phyloP scores from a whole-genome alignment of 2,888 invertebrate species.

The Toxonevra muliebris region DNA sequence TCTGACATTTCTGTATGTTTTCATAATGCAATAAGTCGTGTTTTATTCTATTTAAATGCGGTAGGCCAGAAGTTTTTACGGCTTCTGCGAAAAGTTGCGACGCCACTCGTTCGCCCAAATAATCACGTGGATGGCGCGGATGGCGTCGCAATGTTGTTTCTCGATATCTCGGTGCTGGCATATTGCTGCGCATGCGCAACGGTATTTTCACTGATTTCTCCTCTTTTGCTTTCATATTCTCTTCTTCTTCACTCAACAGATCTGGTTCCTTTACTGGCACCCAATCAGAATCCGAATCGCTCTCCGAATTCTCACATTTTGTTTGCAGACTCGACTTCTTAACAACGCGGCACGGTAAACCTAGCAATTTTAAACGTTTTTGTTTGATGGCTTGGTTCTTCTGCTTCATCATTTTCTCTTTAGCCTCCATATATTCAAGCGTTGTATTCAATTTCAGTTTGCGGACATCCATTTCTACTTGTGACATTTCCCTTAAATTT shows the following conservation, averaged over 20 bases:
- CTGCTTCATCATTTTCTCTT: constrained; percentile 41
- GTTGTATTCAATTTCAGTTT: constrained; percentile 48
- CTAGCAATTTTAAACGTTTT: constrained; percentile 50
- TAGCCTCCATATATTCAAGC: constrained; percentile 49
- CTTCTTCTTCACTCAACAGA: background rate
- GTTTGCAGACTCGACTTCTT: constrained; percentile 45
- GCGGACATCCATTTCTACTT: constrained; percentile 37
- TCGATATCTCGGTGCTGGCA: constrained; percentile 59
- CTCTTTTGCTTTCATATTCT: background rate
- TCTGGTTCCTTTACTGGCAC: constrained; percentile 50
- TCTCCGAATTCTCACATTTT: constrained; percentile 48
- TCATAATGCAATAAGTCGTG: constrained; percentile 45
- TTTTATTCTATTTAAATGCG: constrained; percentile 48
- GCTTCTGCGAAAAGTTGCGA: constrained; percentile 50
- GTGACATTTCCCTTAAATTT: background rate
- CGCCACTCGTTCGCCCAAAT: constrained; percentile 47
- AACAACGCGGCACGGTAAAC: constrained; percentile 49
- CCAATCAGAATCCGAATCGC: constrained; percentile 54
- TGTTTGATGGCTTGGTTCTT: constrained; percentile 44
- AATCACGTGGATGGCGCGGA: constrained; percentile 54
- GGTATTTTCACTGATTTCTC: constrained; percentile 29
- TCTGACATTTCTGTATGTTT: constrained; percentile 48
- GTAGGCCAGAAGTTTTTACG: constrained; percentile 42
- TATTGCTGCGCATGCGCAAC: constrained; percentile 50
- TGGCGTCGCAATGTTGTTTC: constrained; percentile 57